These are phyloP conservation scores for Muschampia plurimacula DNA, from an alignment of 2,888 invertebrate genomes.

Conservation along the genomic window DNA sequence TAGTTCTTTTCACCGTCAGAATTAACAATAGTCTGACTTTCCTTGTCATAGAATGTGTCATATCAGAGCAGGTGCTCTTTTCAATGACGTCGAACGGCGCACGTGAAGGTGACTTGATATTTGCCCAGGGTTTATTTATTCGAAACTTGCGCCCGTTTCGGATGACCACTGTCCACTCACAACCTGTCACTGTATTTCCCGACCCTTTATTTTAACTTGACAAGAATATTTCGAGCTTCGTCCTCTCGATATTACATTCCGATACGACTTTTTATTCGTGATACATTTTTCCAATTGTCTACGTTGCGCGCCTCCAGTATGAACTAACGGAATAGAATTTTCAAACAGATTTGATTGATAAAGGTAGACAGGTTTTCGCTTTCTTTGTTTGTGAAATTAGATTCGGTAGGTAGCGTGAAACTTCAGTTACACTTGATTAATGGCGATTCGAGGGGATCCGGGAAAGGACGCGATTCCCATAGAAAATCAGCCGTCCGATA, in stretches of 20 bases:
- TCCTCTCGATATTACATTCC: slow-evolving; percentile 82
- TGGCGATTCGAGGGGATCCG: slow-evolving; percentile 71
- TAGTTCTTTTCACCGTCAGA: slow-evolving; percentile 43
- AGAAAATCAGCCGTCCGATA: slow-evolving; percentile 58
- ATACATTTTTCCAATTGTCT: slow-evolving; percentile 84
- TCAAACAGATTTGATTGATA: slow-evolving; percentile 85
- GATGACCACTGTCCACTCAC: slow-evolving; percentile 81
- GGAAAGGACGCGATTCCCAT: slow-evolving; percentile 70
- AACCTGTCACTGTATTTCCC: slow-evolving; percentile 82
- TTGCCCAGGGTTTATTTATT: slow-evolving; percentile 80
- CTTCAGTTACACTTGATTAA: slow-evolving; percentile 82
- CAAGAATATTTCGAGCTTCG: slow-evolving; percentile 79
- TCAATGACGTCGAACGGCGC: slow-evolving; percentile 61
- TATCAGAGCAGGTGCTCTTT: slow-evolving; percentile 65
- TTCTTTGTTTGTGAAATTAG: slow-evolving; percentile 84
- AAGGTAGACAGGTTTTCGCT: slow-evolving; percentile 84
- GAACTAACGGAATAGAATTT: slow-evolving; percentile 83
- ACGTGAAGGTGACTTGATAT: slow-evolving; percentile 74
- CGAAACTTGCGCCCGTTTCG: slow-evolving; percentile 73
- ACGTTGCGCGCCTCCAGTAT: slow-evolving; percentile 70
- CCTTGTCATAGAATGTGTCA: slow-evolving; percentile 71
- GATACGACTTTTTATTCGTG: slow-evolving; percentile 83
- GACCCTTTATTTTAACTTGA: slow-evolving; percentile 84
- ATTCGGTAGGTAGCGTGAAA: slow-evolving; percentile 78
- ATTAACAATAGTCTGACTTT: slow-evolving; percentile 66